Evolutionary conservation across 37 sponge, comb jelly and placozoan genomes (phyloP), one percentile per base, ranked within the genome.

Genomic region (Lycopodina hypogea): DNA sequence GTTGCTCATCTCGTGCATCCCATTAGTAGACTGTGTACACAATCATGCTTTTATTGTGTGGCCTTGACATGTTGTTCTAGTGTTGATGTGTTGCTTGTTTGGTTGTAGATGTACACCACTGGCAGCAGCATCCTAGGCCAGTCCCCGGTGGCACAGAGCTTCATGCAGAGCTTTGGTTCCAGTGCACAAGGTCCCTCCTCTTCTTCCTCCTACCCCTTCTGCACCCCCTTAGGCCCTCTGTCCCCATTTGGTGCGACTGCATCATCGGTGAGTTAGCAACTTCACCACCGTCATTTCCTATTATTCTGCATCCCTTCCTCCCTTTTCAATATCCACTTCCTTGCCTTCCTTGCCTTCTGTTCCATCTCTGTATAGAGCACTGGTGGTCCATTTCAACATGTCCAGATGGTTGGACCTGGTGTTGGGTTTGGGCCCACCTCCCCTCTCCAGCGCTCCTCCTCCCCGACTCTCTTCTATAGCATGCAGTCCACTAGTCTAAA

Each of bases 121-220:
- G 38, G 17, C 55, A 63, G 22, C 52, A 45, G 66, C 45, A 55
- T 91, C 8, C 38, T 92, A 30, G 82, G 88, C 42, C 81, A 79
- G 70, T 83, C 84, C 33, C 94, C 94, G 1, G 79, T 87, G 65
- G 94, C 90, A 21, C 94, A 94, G 51, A 78, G 88, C 1, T 86
- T 94, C 73, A 33, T 90, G 40, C 94, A 89, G 77, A 68, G 88
- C 30, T 84, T 90, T 70, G 76, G 75, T 53, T 81, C 84, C 7
- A 79, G 60, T 11, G 56, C 39, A n/a, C 48, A 4, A 45, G 4
- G 48, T 45, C 48, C 48, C 4, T 38, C 51, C 40, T 69, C 75
- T 33, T 4, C 78, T 33, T 34, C 75, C 39, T 76, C 86, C 23
- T 63, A 83, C 65, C 72, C 83, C n/a, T 92, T 81, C 76, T 81